A percentile compares a stretch with the other conserved stretches of the same genome.
Conservation (phyloP, 2,888 invertebrate species). For the Spodoptera picta region DNA sequence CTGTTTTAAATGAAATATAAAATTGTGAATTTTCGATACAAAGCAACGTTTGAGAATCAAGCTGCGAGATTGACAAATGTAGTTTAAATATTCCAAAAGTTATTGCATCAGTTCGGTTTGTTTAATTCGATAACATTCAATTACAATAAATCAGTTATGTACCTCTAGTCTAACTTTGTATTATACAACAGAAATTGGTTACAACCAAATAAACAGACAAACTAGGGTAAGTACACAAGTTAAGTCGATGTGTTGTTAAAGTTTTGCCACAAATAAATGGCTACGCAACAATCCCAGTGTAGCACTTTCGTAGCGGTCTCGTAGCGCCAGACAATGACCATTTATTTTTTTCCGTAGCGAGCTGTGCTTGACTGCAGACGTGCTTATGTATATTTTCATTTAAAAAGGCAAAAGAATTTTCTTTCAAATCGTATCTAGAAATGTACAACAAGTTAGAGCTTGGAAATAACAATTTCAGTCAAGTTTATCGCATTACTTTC, state of each 20-base stretch:
- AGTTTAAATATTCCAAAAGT: too few species aligned
- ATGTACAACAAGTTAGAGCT: not conserved
- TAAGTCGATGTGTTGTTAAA: slow-evolving; percentile 1
- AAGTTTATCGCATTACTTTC: slow-evolving; percentile 22
- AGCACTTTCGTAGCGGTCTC: slow-evolving; percentile 23
- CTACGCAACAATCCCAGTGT: slow-evolving; percentile 21
- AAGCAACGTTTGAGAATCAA: too few species aligned
- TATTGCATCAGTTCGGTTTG: too few species aligned
- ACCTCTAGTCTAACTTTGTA: too few species aligned
- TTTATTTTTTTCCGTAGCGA: slow-evolving; percentile 26
- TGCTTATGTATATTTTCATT: slow-evolving; percentile 5
- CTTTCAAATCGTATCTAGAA: not conserved
- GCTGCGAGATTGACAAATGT: too few species aligned
- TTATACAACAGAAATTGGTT: too few species aligned
- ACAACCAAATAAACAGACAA: too few species aligned
- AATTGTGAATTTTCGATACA: too few species aligned
- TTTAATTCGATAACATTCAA: too few species aligned
- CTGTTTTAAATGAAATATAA: too few species aligned
- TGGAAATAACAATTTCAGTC: slow-evolving; percentile 13
- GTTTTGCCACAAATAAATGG: slow-evolving; percentile 17
- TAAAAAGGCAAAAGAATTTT: not conserved
- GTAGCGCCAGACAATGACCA: slow-evolving; percentile 25
- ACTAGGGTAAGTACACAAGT: slow-evolving; percentile 1
- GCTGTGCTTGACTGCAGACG: slow-evolving; percentile 2
- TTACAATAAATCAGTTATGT: too few species aligned